Percentiles rank a stretch among this genome's conserved stretches.
phyloP scores from a whole-genome alignment of 2,888 invertebrate species.

The Papilio demoleus region DNA sequence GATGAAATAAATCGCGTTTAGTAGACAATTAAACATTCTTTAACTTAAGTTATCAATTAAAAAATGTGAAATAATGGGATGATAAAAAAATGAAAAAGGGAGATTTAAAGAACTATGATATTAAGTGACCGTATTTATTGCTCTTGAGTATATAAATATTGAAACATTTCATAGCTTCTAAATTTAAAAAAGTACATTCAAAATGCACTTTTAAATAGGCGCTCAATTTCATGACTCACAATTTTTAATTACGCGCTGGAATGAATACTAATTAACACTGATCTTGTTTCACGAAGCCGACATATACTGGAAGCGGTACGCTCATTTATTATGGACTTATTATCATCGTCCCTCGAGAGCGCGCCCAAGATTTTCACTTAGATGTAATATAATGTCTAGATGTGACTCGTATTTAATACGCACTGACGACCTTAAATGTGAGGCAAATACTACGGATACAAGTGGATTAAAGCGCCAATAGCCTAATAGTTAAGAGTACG shows the following conservation, averaged over 20 bases:
- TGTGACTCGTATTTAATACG: slow-evolving; percentile 3
- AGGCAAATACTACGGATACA: no score
- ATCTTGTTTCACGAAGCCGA: slow-evolving; percentile 44
- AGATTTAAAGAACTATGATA: no score
- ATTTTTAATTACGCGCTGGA: slow-evolving; percentile 45
- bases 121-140: no score
- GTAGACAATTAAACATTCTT: no score
- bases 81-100: no score
- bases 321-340: slow-evolving; percentile 72
- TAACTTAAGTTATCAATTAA: no score
- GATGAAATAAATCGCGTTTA: no score
- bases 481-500: no score
- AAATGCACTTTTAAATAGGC: slow-evolving; percentile 27
- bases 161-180: neutral
- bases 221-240: slow-evolving; percentile 39
- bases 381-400: slow-evolving; percentile 14
- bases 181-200: neutral
- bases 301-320: slow-evolving; percentile 53
- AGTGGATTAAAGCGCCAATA: no score
- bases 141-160: no score
- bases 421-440: no score
- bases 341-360: slow-evolving; percentile 55
- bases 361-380: slow-evolving; percentile 52
- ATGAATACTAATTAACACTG: slow-evolving; percentile 46
- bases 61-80: no score